Evolutionary conservation across 1,140 invertebrate species (phyloP), one percentile per base, ranked within the genome.

Genomic region (Aricia agestis): DNA sequence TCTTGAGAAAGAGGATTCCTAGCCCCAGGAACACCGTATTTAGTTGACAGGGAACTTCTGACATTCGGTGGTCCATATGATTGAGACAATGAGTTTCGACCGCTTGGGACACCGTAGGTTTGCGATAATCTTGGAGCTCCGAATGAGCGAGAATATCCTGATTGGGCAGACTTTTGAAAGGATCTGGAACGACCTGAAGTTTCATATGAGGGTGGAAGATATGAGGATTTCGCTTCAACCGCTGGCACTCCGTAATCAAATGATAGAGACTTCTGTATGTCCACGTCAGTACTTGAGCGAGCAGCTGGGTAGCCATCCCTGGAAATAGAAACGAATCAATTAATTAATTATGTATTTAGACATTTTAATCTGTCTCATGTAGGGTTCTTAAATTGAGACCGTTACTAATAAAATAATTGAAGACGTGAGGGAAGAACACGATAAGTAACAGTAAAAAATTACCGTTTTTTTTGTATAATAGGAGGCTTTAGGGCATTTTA

Each of bases 281-380:
- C 78, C 19, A 52, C 45, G 13, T 72, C 70, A 19, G 81, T 77
- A 18, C 75, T 67, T 15, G 80, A 79, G 42, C 76, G 73, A 10
- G 79, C 74, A 61, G 81, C 52, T 42, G 82, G 66, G 66, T 90
- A 90, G 17, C 83, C 78, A 31, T 87, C 82, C 42, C 87, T 87
- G 78, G 18, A 63, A 6, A 85, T 82, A 66, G 25, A 19, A 31
- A 52, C 15, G 18, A 17, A 15, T n/a, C 13, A 19, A 31, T 9
- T 65, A 32, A 13, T 25, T 65, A n/a, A n/a, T n/a, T n/a, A n/a
- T n/a, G n/a, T n/a, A n/a, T n/a, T n/a, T n/a, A n/a, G n/a, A n/a
- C n/a, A n/a, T n/a, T n/a, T n/a, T n/a, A n/a, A n/a, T n/a, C n/a
- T n/a, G n/a, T n/a, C n/a, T n/a, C n/a, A n/a, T n/a, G n/a, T n/a